These are phyloP conservation scores for Sclerurus mexicanus DNA, from an alignment of 2,113 vertebrate species.

Conservation along the genomic window DNA sequence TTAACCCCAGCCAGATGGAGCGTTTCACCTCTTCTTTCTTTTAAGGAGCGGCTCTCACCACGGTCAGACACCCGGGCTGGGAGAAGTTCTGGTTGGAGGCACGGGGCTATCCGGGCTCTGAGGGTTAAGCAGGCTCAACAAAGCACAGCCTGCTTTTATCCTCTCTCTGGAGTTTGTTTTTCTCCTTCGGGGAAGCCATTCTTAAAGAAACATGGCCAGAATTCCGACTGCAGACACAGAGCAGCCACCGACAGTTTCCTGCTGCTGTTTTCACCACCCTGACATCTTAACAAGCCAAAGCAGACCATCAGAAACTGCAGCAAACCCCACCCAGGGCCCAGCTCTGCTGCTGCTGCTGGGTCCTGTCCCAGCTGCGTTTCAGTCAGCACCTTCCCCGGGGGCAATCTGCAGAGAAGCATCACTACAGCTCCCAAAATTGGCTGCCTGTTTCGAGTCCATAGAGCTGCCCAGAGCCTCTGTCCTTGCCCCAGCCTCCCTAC, in stretches of 20 bases:
- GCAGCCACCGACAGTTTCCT: neutral
- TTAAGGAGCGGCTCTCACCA: neutral
- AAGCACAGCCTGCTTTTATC: neutral
- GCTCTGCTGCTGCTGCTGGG: neutral
- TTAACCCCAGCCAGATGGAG: neutral
- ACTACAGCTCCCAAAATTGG: neutral
- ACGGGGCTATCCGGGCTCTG: accelerated
- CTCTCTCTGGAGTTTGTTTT: constrained; percentile 7
- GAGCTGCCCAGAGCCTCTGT: neutral
- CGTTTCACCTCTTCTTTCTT: neutral
- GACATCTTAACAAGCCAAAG: neutral
- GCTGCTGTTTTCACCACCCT: neutral
- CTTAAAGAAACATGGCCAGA: neutral
- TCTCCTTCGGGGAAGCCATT: neutral
- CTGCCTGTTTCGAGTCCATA: neutral
- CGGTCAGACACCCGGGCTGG: neutral
- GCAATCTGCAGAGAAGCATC: neutral
- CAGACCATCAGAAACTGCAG: neutral
- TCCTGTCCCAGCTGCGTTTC: neutral
- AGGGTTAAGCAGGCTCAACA: constrained; percentile 27
- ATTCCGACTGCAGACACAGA: neutral
- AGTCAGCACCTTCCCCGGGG: neutral
- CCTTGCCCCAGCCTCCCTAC: neutral
- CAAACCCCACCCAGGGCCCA: neutral
- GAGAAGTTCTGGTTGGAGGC: neutral